Conservation (phyloP, 2,797 vertebrate species). For the Numenius phaeopus region DNA sequence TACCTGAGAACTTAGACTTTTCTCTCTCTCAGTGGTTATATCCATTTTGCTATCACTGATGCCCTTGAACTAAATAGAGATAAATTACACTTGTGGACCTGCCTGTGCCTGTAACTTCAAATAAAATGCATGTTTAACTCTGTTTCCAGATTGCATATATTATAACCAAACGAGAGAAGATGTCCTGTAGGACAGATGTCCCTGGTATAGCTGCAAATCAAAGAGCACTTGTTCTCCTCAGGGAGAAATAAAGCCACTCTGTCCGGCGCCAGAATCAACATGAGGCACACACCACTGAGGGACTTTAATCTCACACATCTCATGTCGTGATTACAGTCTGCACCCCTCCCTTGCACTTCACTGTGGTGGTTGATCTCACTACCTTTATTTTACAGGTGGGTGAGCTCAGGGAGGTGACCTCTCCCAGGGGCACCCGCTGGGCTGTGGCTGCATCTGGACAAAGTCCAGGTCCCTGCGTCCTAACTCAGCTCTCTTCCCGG, state of each 20-base stretch:
- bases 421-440: not conserved
- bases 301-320: not conserved
- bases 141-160: not conserved
- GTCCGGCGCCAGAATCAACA: not conserved
- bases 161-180: not conserved
- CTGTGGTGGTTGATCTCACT: not conserved
- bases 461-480: not conserved
- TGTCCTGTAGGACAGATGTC: not conserved
- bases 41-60: not conserved
- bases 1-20: not conserved
- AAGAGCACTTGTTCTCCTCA: not conserved
- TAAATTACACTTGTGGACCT: not conserved
- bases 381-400: not conserved
- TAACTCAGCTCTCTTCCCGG: not conserved
- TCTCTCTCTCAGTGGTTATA: not conserved
- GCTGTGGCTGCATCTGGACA: not conserved
- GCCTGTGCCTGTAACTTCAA: not conserved
- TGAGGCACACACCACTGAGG: not conserved
- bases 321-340: rapidly evolving
- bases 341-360: rapidly evolving
- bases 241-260: not conserved
- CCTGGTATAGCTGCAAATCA: not conserved
- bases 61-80: not conserved
- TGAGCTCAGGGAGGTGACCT: not conserved
- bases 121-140: not conserved